These are phyloP conservation scores for Ictidomys tridecemlineatus DNA, from an alignment of 2,113 vertebrate species.

Conservation along the genomic window DNA sequence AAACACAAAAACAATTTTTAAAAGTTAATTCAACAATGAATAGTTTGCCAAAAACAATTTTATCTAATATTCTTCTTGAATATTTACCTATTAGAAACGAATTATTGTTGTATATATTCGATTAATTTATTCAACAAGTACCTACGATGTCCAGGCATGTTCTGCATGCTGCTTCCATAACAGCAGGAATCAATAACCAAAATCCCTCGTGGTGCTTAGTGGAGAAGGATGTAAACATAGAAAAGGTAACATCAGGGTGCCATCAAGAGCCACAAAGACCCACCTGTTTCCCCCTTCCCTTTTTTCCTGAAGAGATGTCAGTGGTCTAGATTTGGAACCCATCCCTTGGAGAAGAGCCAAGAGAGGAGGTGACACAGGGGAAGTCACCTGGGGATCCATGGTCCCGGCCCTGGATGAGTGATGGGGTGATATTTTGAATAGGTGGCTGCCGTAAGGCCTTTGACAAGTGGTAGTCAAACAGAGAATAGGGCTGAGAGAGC, in stretches of 20 bases:
- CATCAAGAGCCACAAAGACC: background rate
- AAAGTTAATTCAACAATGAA: background rate
- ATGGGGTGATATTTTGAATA: background rate
- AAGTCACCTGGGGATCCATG: background rate
- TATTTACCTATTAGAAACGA: background rate
- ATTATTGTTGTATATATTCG: background rate
- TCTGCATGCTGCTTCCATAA: background rate
- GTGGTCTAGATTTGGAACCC: background rate
- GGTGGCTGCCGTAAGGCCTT: background rate
- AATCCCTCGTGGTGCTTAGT: background rate
- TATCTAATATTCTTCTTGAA: background rate
- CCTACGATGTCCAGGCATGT: background rate
- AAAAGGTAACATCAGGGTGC: background rate
- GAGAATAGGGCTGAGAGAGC: background rate
- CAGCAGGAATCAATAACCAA: background rate
- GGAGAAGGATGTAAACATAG: background rate
- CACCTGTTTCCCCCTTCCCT: background rate
- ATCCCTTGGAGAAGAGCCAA: background rate
- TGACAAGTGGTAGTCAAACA: background rate
- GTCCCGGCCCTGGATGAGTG: background rate
- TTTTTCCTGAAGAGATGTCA: background rate
- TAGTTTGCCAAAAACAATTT: background rate
- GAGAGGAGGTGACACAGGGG: background rate
- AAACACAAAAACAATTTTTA: too few relatives aligned
- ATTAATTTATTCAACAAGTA: background rate